Evolutionary conservation across 2,113 vertebrate species (phyloP).

Genomic region (Corythornis madagascariensis): DNA sequence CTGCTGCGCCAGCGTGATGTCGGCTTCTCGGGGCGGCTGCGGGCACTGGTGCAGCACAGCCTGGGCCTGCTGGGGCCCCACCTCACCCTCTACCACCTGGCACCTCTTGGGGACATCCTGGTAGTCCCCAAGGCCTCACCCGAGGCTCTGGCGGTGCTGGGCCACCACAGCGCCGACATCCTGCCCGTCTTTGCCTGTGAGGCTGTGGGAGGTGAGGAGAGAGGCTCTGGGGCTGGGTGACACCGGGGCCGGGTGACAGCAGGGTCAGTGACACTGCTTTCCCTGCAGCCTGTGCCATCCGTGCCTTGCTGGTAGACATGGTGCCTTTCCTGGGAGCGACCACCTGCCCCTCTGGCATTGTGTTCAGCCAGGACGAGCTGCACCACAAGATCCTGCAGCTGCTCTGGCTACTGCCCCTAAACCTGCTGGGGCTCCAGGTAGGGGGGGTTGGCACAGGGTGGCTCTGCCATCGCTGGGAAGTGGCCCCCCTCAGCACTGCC

Average conservation of each 20-base stretch:
- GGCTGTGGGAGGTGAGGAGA: constrained; percentile 83
- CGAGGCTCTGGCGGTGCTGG: constrained; percentile 65
- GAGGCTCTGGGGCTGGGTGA: fast-evolving
- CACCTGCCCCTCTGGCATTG: constrained; percentile 69
- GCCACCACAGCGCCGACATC: constrained; percentile 72
- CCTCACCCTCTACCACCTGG: constrained; percentile 66
- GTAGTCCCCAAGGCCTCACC: constrained; percentile 58
- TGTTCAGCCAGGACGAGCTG: constrained; percentile 83
- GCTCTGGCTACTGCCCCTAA: constrained; percentile 81
- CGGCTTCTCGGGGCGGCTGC: constrained; percentile 84
- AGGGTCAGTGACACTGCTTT: background rate
- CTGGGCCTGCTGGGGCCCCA: constrained; percentile 75
- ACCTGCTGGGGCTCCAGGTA: constrained; percentile 80
- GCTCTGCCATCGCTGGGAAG: fast-evolving
- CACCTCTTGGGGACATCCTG: constrained; percentile 47
- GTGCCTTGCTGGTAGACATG: constrained; percentile 81
- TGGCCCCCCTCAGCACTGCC: no score
- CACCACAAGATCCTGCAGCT: constrained; percentile 81
- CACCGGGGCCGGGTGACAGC: background rate
- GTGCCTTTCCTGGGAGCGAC: constrained; percentile 46
- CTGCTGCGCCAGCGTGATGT: constrained; percentile 84
- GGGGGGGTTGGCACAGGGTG: fast-evolving
- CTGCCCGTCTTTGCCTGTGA: constrained; percentile 83
- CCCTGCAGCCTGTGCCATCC: constrained; percentile 85
- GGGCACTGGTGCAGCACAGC: constrained; percentile 75